phyloP scores from a whole-genome alignment of 2,797 vertebrate genomes.

The Trichosurus vulpecula region DNA sequence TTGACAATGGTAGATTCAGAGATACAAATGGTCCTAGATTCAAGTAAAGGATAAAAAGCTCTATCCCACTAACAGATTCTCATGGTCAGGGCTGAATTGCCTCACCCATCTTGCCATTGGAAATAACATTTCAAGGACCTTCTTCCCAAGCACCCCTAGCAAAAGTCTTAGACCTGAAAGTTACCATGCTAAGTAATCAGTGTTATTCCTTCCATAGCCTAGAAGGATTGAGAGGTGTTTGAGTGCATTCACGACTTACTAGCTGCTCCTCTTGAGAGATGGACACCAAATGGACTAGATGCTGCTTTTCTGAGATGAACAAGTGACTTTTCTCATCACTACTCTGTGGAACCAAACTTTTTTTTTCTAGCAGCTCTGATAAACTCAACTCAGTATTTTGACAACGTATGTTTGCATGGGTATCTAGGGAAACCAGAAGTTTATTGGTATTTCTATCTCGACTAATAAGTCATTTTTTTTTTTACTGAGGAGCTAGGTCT shows the following conservation, averaged over 20 bases:
- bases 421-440: slow-evolving; percentile 4
- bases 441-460: slow-evolving; percentile 52
- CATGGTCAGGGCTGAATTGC: neutral
- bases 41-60: neutral
- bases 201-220: neutral
- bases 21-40: neutral
- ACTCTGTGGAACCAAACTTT: neutral
- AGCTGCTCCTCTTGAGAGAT: neutral
- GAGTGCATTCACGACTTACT: neutral
- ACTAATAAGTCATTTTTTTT: neutral
- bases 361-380: neutral
- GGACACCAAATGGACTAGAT: neutral
- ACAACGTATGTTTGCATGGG: slow-evolving; percentile 14
- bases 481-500: neutral
- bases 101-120: neutral
- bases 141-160: neutral
- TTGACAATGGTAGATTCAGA: neutral
- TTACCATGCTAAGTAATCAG: neutral
- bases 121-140: neutral
- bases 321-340: neutral
- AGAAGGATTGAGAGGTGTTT: neutral
- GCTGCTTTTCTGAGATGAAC: neutral
- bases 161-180: neutral
- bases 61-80: neutral
- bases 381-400: slow-evolving; percentile 31